Percentiles rank a stretch among this genome's conserved stretches.
These are phyloP conservation scores for Paguma larvata DNA, from an alignment of 2,797 vertebrate genomes.

Conservation along the genomic window DNA sequence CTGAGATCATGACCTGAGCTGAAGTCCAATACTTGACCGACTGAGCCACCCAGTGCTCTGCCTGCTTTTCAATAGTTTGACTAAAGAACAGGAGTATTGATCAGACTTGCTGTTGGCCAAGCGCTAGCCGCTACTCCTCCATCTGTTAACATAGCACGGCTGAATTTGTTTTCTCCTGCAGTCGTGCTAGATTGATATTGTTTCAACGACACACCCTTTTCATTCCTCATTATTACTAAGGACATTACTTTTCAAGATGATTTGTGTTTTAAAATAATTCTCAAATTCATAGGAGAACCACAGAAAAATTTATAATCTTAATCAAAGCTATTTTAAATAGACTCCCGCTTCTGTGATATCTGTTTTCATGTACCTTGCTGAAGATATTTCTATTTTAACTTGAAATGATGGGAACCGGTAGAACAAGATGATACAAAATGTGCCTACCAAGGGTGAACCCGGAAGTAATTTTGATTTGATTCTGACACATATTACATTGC, in stretches of 20 bases:
- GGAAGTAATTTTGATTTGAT: conserved; percentile 22
- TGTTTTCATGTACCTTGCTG: background rate
- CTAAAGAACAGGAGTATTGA: background rate
- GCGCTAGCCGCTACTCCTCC: background rate
- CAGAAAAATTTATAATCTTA: background rate
- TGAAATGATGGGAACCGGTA: background rate
- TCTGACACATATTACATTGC: background rate
- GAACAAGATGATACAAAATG: background rate
- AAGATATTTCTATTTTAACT: background rate
- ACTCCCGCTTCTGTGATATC: background rate
- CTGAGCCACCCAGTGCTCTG: too few species aligned
- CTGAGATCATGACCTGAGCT: too few species aligned
- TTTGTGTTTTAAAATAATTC: conserved; percentile 41
- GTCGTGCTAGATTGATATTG: background rate
- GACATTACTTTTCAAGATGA: background rate
- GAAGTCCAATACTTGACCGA: too few species aligned
- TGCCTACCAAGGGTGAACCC: background rate
- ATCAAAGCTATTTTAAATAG: background rate
- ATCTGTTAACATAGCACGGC: background rate
- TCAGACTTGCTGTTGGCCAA: background rate
- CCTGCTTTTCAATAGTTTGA: conserved; percentile 14
- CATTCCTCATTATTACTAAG: background rate
- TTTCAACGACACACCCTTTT: background rate
- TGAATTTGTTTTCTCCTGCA: background rate
- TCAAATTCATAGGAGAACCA: background rate